Conservation (phyloP, 2,888 invertebrate genomes). For the Achlya flavicornis region DNA sequence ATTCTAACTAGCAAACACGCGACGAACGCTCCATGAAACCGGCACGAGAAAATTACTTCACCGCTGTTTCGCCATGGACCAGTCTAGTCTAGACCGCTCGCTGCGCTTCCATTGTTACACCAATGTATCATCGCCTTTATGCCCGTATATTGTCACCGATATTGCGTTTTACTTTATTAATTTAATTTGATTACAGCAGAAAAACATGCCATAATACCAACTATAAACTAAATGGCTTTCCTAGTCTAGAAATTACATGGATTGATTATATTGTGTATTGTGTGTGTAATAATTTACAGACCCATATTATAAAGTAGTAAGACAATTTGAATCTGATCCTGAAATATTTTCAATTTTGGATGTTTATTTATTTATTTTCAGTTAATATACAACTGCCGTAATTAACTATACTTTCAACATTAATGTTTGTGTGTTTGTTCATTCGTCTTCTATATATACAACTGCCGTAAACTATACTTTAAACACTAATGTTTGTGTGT, state of each 20-base stretch:
- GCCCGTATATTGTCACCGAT: constrained; percentile 13
- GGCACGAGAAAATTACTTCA: constrained; percentile 67
- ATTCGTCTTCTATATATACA: no score
- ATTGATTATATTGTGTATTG: neutral
- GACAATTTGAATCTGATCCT: neutral
- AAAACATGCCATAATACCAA: neutral
- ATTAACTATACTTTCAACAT: no score
- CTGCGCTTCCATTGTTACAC: constrained; percentile 41
- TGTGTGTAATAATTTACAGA: no score
- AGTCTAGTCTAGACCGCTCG: constrained; percentile 40
- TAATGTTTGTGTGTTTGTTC: no score
- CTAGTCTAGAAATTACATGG: no score
- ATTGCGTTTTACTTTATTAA: constrained; percentile 7
- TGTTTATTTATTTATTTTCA: neutral
- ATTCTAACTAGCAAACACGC: constrained; percentile 81
- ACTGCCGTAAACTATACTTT: no score
- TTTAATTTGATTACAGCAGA: neutral
- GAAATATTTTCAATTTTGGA: neutral
- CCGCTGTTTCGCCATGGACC: constrained; percentile 52
- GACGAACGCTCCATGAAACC: constrained; percentile 59
- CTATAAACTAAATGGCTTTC: no score
- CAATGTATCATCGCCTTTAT: constrained; percentile 30
- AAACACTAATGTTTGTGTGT: no score
- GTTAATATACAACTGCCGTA: no score
- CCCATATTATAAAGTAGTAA: neutral